Conservation (phyloP, 2,113 vertebrate species). For the Stegastes partitus region DNA sequence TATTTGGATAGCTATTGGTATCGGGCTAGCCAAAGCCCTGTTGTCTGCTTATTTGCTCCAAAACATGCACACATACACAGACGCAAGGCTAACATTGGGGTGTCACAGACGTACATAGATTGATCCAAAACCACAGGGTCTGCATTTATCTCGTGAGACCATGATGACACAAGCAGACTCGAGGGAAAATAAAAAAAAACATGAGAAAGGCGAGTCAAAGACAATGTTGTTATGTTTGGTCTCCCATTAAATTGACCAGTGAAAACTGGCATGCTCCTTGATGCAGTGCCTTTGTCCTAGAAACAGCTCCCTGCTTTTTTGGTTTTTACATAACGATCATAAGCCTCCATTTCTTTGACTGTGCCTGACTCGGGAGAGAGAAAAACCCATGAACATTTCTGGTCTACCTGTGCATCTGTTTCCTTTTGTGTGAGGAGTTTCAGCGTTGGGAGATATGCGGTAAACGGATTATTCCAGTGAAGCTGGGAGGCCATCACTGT, state of each 20-base stretch:
- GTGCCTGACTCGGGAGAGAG: conserved; percentile 36
- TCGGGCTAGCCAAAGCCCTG: conserved; percentile 72
- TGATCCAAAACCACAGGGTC: conserved; percentile 69
- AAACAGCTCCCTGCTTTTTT: conserved; percentile 36
- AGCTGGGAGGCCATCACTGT: conserved; percentile 52
- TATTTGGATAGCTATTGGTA: conserved; percentile 69
- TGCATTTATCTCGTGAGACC: conserved; percentile 71
- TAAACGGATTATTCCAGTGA: conserved; percentile 75
- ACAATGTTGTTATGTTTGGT: conserved; percentile 60
- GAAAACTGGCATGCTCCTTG: conserved; percentile 45
- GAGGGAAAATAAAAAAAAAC: conserved; percentile 41
- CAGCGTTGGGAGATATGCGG: conserved; percentile 41
- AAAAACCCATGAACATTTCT: conserved; percentile 61
- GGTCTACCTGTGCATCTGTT: conserved; percentile 49
- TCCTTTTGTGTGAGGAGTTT: conserved; percentile 61
- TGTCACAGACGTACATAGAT: conserved; percentile 62
- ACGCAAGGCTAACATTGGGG: conserved; percentile 39
- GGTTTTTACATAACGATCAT: conserved; percentile 56
- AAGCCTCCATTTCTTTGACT: conserved; percentile 59
- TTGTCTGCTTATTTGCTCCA: conserved; percentile 69
- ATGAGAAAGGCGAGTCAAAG: conserved; percentile 46
- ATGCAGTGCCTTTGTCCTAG: conserved; percentile 47
- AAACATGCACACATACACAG: conserved; percentile 52
- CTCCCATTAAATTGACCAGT: conserved; percentile 65
- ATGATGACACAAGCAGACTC: conserved; percentile 61